Evolutionary conservation across 2,888 invertebrate genomes (phyloP), one percentile per base, ranked within the genome.

Genomic region (Cheilosia impressa): DNA sequence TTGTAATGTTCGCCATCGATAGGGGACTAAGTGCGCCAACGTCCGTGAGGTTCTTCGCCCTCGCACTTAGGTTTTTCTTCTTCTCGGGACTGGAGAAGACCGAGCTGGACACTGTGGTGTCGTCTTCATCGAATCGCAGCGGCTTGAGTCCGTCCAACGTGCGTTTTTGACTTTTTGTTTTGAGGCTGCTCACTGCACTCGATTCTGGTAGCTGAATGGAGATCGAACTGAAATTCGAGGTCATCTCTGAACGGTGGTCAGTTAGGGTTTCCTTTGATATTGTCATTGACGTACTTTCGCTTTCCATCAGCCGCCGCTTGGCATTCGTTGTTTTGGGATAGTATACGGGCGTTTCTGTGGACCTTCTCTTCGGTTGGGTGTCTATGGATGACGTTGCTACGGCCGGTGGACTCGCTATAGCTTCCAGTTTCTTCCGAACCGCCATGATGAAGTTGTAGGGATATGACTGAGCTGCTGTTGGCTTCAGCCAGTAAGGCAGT

Each of bases 381-480:
- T 55, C 68, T 45, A n/a, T 34, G 6, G 82, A 43, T 22, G 79
- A 78, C 1, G 85, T 27, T 19, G 77, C 77, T 5, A 82, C 45
- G 24, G 69, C 38, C 3, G 84, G 60, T 1, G 90, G 89, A 66
- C 90, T 88, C 2, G 90, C 88, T 34, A 90, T 89, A 5, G 90
- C 89, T 83, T 91, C 91, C 9, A 94, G 89, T 88, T 95, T 95
- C 82, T 93, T 92, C 87, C 94, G 93, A 9, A 94, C 94, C 57
- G 94, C 94, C 89, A 93, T 93, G 53, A 94, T 94, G 88, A 95
- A 94, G 88, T 94, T 94, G 87, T 94, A 94, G 17, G 94, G 94
- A 91, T 93, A 93, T 6, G 93, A 92, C 87, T 93, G 90, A 5
- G 93, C 90, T 13, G 92, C 83, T 2, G 91, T 90, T 4, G 91